phyloP scores from a whole-genome alignment of 2,797 vertebrate species.

The Borostomias antarcticus region DNA sequence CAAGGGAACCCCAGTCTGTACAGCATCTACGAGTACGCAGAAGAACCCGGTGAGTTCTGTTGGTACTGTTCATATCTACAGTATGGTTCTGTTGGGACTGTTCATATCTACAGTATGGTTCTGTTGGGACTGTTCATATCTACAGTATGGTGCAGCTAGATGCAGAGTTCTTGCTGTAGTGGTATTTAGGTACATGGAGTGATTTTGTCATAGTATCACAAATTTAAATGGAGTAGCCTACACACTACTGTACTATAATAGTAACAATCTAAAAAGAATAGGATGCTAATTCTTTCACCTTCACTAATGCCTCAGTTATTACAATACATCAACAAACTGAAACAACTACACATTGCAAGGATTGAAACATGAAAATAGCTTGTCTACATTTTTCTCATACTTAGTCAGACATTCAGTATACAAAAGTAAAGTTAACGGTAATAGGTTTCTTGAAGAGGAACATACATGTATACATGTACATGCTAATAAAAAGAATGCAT shows the following conservation, averaged over 20 bases:
- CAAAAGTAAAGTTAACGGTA: background rate
- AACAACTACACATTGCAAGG: too few species aligned
- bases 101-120: too few species aligned
- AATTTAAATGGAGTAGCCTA: background rate
- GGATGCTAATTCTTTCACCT: too few species aligned
- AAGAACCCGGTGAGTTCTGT: background rate
- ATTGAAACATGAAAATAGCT: too few species aligned
- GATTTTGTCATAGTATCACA: background rate
- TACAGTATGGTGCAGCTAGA: too few species aligned
- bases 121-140: background rate
- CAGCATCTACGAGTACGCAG: background rate
- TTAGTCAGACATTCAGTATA: background rate
- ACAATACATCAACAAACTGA: too few species aligned
- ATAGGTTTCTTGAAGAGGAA: background rate
- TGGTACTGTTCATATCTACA: too few species aligned
- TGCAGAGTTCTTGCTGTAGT: background rate
- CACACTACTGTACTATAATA: too few species aligned
- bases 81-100: too few species aligned
- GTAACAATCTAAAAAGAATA: too few species aligned
- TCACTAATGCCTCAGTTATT: too few species aligned
- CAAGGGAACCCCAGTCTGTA: background rate
- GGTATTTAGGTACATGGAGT: background rate
- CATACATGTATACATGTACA: background rate
- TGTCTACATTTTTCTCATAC: background rate
- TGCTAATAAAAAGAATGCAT: background rate